Evolutionary conservation across 1,140 invertebrate genomes (phyloP).

Genomic region (Habropoda laboriosa): DNA sequence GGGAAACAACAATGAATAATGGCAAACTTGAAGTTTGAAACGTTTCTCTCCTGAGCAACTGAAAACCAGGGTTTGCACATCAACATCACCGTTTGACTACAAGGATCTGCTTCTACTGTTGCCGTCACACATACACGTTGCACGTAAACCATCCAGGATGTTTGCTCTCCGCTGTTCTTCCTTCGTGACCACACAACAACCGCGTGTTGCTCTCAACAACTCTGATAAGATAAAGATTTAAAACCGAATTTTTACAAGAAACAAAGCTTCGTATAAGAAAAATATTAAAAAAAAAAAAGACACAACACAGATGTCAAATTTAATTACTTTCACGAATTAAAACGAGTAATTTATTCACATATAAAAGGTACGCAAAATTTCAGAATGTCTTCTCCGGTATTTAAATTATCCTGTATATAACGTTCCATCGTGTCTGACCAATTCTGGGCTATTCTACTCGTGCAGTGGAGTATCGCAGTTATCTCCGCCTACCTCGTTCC

Average conservation of each 20-base stretch:
- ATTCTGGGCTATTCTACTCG: neutral
- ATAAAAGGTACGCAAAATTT: no score
- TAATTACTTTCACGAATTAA: no score
- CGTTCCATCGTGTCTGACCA: neutral
- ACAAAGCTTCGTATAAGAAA: neutral
- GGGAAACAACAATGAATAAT: neutral
- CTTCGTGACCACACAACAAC: conserved; percentile 1
- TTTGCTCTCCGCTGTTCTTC: conserved; percentile 12
- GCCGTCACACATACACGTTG: neutral
- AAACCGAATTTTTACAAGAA: neutral
- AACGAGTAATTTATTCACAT: no score
- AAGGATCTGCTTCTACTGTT: conserved; percentile 33
- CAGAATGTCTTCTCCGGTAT: no score
- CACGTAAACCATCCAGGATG: conserved; percentile 34
- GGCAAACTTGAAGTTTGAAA: neutral
- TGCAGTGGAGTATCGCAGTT: neutral
- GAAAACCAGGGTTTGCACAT: neutral
- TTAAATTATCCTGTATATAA: no score
- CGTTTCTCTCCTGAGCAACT: neutral
- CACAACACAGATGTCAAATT: no score
- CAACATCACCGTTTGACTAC: conserved; percentile 1
- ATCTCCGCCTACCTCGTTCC: neutral
- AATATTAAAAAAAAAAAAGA: no score
- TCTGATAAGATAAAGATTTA: conserved; percentile 14
- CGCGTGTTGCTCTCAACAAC: conserved; percentile 8